Evolutionary conservation across 2,113 vertebrate genomes (phyloP), one percentile per base, ranked within the genome.

Genomic region (Myotis yumanensis): DNA sequence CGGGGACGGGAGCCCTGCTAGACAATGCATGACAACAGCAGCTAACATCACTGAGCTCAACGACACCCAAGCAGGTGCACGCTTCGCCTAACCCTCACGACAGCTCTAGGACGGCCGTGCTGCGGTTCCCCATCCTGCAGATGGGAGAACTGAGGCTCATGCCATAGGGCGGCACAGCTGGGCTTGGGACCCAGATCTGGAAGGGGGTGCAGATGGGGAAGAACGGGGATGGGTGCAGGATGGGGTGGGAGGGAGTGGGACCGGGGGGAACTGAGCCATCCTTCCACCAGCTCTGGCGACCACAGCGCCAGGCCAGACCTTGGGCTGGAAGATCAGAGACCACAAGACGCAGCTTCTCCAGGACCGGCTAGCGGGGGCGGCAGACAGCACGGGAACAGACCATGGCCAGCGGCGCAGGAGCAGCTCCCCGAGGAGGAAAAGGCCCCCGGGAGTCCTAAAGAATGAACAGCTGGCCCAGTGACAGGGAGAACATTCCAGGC

Each of bases 1-100:
- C 7, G 22, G 69, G 3, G 59, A 37, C 22, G 52, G n/a, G 52
- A 23, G 23, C 25, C 12, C 69, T 7, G 22, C 75, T 20, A 7
- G 62, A 8, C 1, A 16, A 12, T 0, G 2, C 5, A 2, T 1
- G 75, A 59, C 12, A 5, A 18, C 7, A 35, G 3, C 4, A 16
- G 7, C 20, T 17, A 35, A 35, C 9, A 3, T 14, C 14, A 4
- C 1, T 2, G 35, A 72, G n/a, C 59, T 51, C 64, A 25, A 0
- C 1, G 2, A 12, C 5, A 1, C 16, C 79, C 37, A 37, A 30
- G 46, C 48, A 11, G 3, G 14, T 3, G 22, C 4, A 2, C 28
- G 0, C 48, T 30, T 20, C 57, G 16, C 43, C 62, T 18, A 3
- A 32, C 11, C 79, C 59, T 72, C 11, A 25, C 32, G 2, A 1